phyloP scores from a whole-genome alignment of 2,113 vertebrate genomes.

The Petroica traversi region DNA sequence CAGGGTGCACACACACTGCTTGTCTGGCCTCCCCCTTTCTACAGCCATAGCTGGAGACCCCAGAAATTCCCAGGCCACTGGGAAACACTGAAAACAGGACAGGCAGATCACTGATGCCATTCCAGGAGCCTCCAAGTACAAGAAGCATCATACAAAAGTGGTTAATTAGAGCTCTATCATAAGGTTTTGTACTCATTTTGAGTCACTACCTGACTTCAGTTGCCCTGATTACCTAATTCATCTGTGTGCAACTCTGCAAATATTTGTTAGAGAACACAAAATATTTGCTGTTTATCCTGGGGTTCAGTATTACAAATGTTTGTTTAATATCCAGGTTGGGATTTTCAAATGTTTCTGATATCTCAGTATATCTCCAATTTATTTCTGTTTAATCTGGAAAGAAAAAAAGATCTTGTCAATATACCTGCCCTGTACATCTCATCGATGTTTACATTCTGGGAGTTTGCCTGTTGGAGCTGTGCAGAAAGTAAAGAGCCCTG shows the following conservation, averaged over 20 bases:
- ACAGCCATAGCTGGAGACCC: not conserved
- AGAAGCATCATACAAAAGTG: not conserved
- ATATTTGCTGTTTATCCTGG: constrained; percentile 11
- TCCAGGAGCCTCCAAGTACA: not conserved
- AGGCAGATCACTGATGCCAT: not conserved
- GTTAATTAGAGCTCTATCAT: not conserved
- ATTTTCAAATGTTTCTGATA: not conserved
- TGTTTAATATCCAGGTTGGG: not conserved
- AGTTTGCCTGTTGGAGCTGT: not conserved
- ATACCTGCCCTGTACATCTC: not conserved
- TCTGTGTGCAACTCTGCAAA: not conserved
- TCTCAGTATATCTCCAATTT: not conserved
- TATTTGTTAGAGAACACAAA: constrained; percentile 31
- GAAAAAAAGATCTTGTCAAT: not conserved
- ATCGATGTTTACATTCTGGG: not conserved
- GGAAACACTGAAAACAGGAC: not conserved
- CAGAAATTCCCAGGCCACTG: not conserved
- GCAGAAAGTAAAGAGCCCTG: not conserved
- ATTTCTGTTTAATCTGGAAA: not conserved
- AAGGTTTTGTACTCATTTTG: not conserved
- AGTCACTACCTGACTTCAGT: not conserved
- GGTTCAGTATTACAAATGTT: not conserved
- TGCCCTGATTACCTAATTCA: constrained; percentile 9
- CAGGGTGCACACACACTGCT: too few species aligned
- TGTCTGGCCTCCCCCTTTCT: not conserved